These are phyloP conservation scores for pig (Sus scrofa) DNA, from an alignment of 2,113 vertebrate genomes.

Conservation along the genomic window T2T-Sscrofa CM000819.6:65238001-65238500, in stretches of 20 bases:
- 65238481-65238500: slow-evolving; percentile 63
- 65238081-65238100: neutral
- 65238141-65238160: neutral
- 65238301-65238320: neutral
- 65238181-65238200: neutral
- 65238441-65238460: slow-evolving; percentile 62
- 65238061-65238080: neutral
- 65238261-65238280: neutral
- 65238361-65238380: slow-evolving; percentile 31
- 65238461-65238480: slow-evolving; percentile 42
- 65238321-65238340: neutral
- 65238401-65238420: slow-evolving; percentile 23
- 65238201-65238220: slow-evolving; percentile 1
- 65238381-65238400: neutral
- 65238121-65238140: neutral
- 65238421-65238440: neutral
- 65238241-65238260: slow-evolving; percentile 57
- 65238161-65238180: neutral
- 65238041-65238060: neutral
- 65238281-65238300: slow-evolving; percentile 25
- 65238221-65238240: slow-evolving; percentile 37
- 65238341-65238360: neutral
- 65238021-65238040: neutral
- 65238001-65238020: neutral
- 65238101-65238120: neutral